Conservation (phyloP, 2,797 vertebrate species). For the Brotula barbata region DNA sequence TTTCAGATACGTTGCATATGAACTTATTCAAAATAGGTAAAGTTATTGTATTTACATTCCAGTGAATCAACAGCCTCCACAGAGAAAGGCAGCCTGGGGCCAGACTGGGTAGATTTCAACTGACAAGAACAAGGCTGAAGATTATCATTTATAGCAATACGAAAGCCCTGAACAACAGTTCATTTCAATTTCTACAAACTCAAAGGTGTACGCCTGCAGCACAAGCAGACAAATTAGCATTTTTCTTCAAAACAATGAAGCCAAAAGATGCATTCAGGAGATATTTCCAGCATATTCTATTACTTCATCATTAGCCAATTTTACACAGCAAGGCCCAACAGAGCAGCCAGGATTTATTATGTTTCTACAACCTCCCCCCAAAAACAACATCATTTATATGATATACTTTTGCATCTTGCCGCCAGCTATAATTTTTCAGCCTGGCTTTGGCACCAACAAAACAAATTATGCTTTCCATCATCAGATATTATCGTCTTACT, state of each 20-base stretch:
- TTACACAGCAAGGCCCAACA: slow-evolving; percentile 32
- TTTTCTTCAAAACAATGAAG: slow-evolving; percentile 54
- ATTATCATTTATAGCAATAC: slow-evolving; percentile 48
- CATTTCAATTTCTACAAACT: slow-evolving; percentile 54
- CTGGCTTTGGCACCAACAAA: slow-evolving; percentile 21
- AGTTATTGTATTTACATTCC: slow-evolving; percentile 61
- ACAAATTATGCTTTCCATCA: slow-evolving; percentile 36
- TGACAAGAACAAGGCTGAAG: slow-evolving; percentile 34
- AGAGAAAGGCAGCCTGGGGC: slow-evolving; percentile 29
- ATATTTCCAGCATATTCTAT: slow-evolving; percentile 28
- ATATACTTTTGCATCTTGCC: slow-evolving; percentile 38
- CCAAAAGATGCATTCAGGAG: slow-evolving; percentile 39
- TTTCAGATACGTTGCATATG: slow-evolving; percentile 48
- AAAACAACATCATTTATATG: slow-evolving; percentile 47
- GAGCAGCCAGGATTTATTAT: slow-evolving; percentile 25
- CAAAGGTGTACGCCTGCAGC: slow-evolving; percentile 42
- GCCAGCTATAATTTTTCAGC: slow-evolving; percentile 48
- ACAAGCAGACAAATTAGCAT: slow-evolving; percentile 36
- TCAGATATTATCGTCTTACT: slow-evolving; percentile 36
- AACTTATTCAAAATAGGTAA: slow-evolving; percentile 48
- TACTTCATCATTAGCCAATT: slow-evolving; percentile 55
- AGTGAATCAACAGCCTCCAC: slow-evolving; percentile 47
- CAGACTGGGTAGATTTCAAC: slow-evolving; percentile 51
- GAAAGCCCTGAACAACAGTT: slow-evolving; percentile 50
- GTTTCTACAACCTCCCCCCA: slow-evolving; percentile 11